Conservation (phyloP, 2,797 vertebrate species). For the Enoplosus armatus region DNA sequence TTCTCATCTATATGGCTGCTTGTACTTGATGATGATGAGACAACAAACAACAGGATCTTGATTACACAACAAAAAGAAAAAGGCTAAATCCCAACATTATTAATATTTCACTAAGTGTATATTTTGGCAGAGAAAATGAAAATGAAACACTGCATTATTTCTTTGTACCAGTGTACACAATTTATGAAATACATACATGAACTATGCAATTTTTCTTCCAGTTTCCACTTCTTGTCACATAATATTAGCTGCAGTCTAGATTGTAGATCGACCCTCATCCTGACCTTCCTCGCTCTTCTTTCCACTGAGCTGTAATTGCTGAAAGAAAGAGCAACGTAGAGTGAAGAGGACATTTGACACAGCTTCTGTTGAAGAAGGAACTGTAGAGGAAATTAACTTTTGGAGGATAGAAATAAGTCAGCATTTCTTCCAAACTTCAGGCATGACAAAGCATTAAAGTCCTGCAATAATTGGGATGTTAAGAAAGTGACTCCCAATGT, state of each 20-base stretch:
- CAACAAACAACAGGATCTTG: too few species aligned
- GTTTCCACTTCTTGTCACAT: not conserved
- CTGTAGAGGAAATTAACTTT: slow-evolving; percentile 2
- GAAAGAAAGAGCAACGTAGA: not conserved
- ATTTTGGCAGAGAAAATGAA: too few species aligned
- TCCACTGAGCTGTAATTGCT: not conserved
- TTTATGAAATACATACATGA: not conserved
- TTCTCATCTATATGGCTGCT: too few species aligned
- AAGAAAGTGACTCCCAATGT: not conserved
- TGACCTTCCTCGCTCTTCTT: not conserved
- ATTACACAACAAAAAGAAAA: too few species aligned
- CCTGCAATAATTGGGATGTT: not conserved
- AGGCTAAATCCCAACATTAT: too few species aligned
- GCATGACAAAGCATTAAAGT: not conserved
- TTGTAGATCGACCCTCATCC: not conserved
- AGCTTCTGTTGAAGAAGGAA: not conserved
- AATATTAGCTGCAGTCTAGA: not conserved
- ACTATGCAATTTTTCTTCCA: not conserved
- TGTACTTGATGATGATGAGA: too few species aligned
- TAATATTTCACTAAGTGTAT: too few species aligned
- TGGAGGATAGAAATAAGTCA: slow-evolving; percentile 14
- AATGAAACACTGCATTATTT: too few species aligned
- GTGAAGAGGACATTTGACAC: slow-evolving; percentile 3
- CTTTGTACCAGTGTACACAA: not conserved
- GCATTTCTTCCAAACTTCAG: not conserved